Evolutionary conservation across 2,888 invertebrate species (phyloP), one percentile per base, ranked within the genome.

Genomic region (Heliconius ethilla): DNA sequence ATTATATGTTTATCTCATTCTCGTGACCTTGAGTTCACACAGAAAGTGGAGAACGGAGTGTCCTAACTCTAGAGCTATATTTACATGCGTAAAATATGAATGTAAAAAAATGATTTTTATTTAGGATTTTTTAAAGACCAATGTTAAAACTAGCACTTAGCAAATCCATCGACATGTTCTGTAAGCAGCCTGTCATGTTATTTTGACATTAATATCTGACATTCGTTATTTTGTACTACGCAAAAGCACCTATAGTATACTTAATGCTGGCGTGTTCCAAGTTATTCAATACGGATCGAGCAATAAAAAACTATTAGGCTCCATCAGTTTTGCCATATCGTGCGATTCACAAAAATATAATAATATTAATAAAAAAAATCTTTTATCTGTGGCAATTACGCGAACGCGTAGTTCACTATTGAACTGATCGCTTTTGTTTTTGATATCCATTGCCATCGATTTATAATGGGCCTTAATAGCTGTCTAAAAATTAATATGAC

Each of bases 261-360:
- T 59, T 25, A 37, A 76, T 40, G 62, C 27, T 69, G 13, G 75
- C 75, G 75, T 76, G 75, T 27, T 27, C 27, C 27, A 27, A 27
- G 27, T 27, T 27, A 27, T 69, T 69, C 70, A 51, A 75, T 67
- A 70, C 7, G 62, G n/a, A n/a, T 70, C 2, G 51, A 59, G 70
- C 75, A 70, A 78, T 81, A 82, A 81, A 81, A 81, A 82, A 80
- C 79, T 82, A 82, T 81, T 78, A 81, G 78, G 69, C 67, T 79
- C 79, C 81, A 82, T 81, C 79, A 80, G 70, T 67, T 73, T 75
- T 74, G 33, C 75, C 75, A 63, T 80, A 18, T 80, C 82, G 81
- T 80, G 81, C 78, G 65, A 77, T 67, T 66, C 59, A 77, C 77
- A 77, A 70, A 78, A 78, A 81, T 75, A 70, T 66, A 78, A 74